These are phyloP conservation scores for Probaryconus sp. DNA, from an alignment of 1,140 invertebrate genomes.

Conservation along the genomic window DNA sequence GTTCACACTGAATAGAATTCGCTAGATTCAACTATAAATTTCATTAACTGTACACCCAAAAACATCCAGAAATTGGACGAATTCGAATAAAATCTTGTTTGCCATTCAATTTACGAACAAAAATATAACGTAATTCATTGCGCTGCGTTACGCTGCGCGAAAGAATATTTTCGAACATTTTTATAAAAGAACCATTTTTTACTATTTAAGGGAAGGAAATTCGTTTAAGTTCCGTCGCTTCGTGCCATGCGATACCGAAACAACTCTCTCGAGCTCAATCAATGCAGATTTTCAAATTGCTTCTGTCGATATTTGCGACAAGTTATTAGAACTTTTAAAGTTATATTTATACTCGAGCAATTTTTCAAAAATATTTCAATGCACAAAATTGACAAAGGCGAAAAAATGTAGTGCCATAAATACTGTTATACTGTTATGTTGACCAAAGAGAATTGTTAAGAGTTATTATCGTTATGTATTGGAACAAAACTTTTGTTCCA, in stretches of 20 bases:
- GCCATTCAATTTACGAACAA: constrained; percentile 42
- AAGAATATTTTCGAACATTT: neutral
- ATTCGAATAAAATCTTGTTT: constrained; percentile 46
- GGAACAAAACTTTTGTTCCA: too few relatives aligned
- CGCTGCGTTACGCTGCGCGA: neutral
- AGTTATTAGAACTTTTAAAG: too few relatives aligned
- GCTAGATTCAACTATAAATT: constrained; percentile 51
- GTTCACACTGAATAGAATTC: constrained; percentile 49
- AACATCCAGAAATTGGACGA: constrained; percentile 44
- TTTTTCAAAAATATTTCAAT: too few relatives aligned
- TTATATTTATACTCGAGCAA: too few relatives aligned
- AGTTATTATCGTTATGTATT: too few relatives aligned
- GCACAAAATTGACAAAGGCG: too few relatives aligned
- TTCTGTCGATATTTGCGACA: too few relatives aligned
- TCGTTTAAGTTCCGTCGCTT: constrained; percentile 20
- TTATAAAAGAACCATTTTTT: constrained; percentile 24
- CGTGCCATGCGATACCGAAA: too few relatives aligned
- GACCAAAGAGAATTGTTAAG: too few relatives aligned
- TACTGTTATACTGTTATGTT: too few relatives aligned
- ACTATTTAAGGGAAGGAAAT: constrained; percentile 22
- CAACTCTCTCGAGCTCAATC: constrained; percentile 17
- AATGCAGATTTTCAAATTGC: too few relatives aligned
- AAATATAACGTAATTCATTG: constrained; percentile 42
- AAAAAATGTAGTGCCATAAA: too few relatives aligned
- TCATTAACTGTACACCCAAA: constrained; percentile 51